Conservation (phyloP, 2,888 invertebrate species). For the Thera britannica region DNA sequence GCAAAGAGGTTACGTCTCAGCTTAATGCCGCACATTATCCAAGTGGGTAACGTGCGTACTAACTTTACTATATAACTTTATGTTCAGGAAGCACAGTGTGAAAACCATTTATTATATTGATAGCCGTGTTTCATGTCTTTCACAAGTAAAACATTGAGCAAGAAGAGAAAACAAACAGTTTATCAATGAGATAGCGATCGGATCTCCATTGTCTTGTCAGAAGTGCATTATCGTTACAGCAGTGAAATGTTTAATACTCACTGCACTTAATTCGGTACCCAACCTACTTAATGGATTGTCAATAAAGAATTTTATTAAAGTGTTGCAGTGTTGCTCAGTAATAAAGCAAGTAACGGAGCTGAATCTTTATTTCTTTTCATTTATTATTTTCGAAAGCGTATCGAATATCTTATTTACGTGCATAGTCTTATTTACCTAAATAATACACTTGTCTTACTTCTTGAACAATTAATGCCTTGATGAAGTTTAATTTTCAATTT, state of each 20-base stretch:
- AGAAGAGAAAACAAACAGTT: constrained; percentile 28
- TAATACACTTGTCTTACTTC: too few species aligned
- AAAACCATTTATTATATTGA: background rate
- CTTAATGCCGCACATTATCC: too few species aligned
- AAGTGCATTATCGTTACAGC: constrained; percentile 30
- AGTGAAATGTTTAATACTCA: constrained; percentile 26
- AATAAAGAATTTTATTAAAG: constrained; percentile 9
- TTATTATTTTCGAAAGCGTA: too few species aligned
- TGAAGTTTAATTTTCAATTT: too few species aligned
- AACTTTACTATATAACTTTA: too few species aligned
- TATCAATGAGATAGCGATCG: constrained; percentile 35
- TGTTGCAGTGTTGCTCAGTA: background rate
- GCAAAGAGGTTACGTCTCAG: too few species aligned
- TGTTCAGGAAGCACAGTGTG: too few species aligned
- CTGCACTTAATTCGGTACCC: constrained; percentile 9
- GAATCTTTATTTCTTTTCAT: too few species aligned
- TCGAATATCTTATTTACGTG: too few species aligned
- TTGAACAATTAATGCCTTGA: too few species aligned
- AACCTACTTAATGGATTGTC: constrained; percentile 3
- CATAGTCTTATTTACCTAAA: too few species aligned
- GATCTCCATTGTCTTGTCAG: constrained; percentile 40
- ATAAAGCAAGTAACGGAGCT: background rate
- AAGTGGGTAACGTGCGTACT: too few species aligned
- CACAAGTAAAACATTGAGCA: constrained; percentile 20
- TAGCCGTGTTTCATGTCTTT: constrained; percentile 7